phyloP scores from a whole-genome alignment of 2,888 invertebrate genomes.

The Urechis unicinctus region DNA sequence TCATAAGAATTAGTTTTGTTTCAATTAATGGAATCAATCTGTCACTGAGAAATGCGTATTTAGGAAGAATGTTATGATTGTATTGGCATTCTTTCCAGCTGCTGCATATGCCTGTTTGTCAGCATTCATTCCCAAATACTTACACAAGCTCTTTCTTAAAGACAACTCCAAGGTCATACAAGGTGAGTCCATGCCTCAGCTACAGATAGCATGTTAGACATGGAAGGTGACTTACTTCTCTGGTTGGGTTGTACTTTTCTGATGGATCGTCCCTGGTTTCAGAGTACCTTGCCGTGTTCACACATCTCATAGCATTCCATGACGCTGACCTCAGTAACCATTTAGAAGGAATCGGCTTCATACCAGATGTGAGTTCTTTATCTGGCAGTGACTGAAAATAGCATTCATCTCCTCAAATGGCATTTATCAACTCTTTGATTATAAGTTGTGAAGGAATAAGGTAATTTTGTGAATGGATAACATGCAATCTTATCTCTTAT shows the following conservation, averaged over 20 bases:
- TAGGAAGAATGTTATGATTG: too few relatives aligned
- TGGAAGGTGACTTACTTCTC: background rate
- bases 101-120: conserved; percentile 91
- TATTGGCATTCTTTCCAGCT: conserved; percentile 59
- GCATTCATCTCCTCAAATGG: too few relatives aligned
- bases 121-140: conserved; percentile 90
- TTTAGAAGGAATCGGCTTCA: conserved; percentile 84
- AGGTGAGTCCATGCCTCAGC: too few relatives aligned
- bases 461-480: too few relatives aligned
- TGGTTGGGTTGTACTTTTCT: too few relatives aligned
- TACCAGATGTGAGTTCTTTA: conserved; percentile 69
- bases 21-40: too few relatives aligned
- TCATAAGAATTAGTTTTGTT: too few relatives aligned
- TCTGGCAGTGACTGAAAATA: too few relatives aligned
- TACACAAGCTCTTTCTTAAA: conserved; percentile 93
- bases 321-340: conserved; percentile 89
- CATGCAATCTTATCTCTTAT: background rate
- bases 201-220: too few relatives aligned
- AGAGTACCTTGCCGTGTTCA: conserved; percentile 95
- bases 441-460: too few relatives aligned
- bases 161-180: conserved; percentile 95
- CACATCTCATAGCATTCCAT: conserved; percentile 90
- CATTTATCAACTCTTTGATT: too few relatives aligned
- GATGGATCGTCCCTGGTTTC: conserved; percentile 24
- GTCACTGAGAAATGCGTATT: too few relatives aligned